Evolutionary conservation across 2,113 vertebrate species (phyloP), one percentile per base, ranked within the genome.

Genomic region (Pollimyrus isidori): DNA sequence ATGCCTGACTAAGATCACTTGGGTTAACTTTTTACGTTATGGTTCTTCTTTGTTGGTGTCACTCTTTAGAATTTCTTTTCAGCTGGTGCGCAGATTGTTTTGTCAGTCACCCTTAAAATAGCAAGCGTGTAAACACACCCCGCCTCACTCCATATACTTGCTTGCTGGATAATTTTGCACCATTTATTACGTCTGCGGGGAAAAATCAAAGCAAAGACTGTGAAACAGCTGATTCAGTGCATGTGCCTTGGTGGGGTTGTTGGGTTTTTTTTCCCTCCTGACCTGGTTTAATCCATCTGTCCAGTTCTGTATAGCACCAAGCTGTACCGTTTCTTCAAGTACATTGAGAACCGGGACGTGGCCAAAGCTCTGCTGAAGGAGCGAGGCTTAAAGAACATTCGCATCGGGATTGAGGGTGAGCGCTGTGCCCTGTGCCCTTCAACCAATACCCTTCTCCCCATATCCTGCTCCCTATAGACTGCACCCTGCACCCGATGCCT

Each of bases 301-400:
- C 30, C 73, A 97, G 96, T 97, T 93, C 94, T 97, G 90, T 96
- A 96, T 89, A 97, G 96, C 91, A 96, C 96, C 91, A 97, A 96
- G 92, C 95, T 97, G 65, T 97, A 97, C 93, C 95, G 96, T 92
- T 97, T 97, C 92, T 97, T 97, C 93, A 97, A 97, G 91, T 97
- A 97, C 84, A 97, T 97, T 0, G 96, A 97, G 92, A 97, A 97
- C 91, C 90, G 96, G 0, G 96, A 97, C 0, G 96, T 97, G 35
- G 96, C 96, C 52, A 97, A 97, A 89, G 95, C 95, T 0, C 95
- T 97, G 23, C 86, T 97, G 21, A 97, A 97, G 93, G 96, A 97
- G 2, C 92, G 96, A 35, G 96, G 96, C 50, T 93, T 97, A 90
- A 97, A 97, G 91, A 97, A 97, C 87, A 97, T 97, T 56, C 95